Base-by-base conservation (phyloP, 2,113 vertebrate genomes). In the Neomonachus schauinslandi region DNA sequence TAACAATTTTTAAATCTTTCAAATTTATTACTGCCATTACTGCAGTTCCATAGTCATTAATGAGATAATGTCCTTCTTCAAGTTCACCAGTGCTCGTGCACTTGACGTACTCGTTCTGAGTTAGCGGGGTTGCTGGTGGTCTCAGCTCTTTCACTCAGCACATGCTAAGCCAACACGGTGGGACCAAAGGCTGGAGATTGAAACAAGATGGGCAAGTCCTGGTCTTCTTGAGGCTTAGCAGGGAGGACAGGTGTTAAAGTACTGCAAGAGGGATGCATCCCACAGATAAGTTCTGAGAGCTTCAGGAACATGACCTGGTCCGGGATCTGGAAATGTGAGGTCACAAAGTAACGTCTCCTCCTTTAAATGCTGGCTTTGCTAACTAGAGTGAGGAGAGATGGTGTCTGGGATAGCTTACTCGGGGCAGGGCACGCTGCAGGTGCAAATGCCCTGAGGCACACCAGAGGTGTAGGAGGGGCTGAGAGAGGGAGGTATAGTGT, bases 1-100 rank as follows among this genome's bases (percentile, higher is more conserved):
- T 76, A 92, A 63, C 82, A 53, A 46, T 88, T 69, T 89, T 94
- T 57, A 71, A 76, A 92, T 91, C 93, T 55, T 93, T 91, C 71
- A 61, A 76, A 81, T 96, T 94, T 89, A 84, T 81, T 93, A 12
- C 31, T 36, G n/a, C 63, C 31, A 1, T 92, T 61, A 74, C 57
- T 8, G 26, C 57, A 4, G n/a, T 63, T 63, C n/a, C 63, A 7
- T 71, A 76, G 61, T 76, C 82, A 51, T 91, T 74, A 91, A 53
- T 88, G 96, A 91, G 91, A 81, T 63, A 81, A 85, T 51, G 63
- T 67, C 79, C 65, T 42, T 13, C 86, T 53, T 61, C 39, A 21
- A 14, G 39, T 77, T 86, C 92, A 13, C 46, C 39, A 0, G 4
- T 21, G 83, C 59, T 33, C 22, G 85, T 46, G 57, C 55, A 22